Percentiles rank a stretch among this genome's conserved stretches.
Evolutionary conservation across 2,797 vertebrate genomes (phyloP).

Genomic region (Fratercula arctica): DNA sequence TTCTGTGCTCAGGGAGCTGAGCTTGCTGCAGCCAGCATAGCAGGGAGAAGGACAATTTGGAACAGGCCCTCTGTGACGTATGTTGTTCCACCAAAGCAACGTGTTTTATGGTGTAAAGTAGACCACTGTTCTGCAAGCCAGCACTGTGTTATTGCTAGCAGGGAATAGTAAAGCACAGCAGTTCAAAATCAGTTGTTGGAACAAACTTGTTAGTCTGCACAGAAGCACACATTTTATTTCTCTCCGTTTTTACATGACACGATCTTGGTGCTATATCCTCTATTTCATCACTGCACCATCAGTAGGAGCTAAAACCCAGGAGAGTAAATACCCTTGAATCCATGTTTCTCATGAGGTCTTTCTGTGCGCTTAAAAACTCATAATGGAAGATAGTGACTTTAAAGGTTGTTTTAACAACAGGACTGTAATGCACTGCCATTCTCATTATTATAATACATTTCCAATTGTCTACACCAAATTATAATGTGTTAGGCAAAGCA

Average conservation of each 20-base stretch:
- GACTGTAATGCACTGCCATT: not conserved
- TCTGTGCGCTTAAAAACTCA: not conserved
- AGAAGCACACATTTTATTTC: not conserved
- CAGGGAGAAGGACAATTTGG: not conserved
- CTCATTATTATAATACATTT: not conserved
- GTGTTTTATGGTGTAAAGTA: not conserved
- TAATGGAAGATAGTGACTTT: not conserved
- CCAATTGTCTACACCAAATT: not conserved
- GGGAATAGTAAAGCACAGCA: not conserved
- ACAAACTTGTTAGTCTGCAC: not conserved
- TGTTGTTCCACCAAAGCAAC: not conserved
- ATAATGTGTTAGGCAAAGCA: not conserved
- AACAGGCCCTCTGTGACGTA: not conserved
- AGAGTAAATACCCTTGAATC: not conserved
- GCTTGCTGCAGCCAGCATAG: not conserved
- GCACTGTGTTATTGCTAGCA: not conserved
- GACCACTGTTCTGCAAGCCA: not conserved
- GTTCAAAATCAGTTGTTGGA: not conserved
- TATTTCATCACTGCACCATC: not conserved
- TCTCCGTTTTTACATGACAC: not conserved
- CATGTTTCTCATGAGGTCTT: not conserved
- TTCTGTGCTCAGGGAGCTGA: not conserved
- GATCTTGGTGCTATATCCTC: not conserved
- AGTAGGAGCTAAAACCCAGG: not conserved
- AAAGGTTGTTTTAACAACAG: not conserved